phyloP scores from a whole-genome alignment of 2,113 vertebrate genomes.

The Haplochromis vanheusdeni region DNA sequence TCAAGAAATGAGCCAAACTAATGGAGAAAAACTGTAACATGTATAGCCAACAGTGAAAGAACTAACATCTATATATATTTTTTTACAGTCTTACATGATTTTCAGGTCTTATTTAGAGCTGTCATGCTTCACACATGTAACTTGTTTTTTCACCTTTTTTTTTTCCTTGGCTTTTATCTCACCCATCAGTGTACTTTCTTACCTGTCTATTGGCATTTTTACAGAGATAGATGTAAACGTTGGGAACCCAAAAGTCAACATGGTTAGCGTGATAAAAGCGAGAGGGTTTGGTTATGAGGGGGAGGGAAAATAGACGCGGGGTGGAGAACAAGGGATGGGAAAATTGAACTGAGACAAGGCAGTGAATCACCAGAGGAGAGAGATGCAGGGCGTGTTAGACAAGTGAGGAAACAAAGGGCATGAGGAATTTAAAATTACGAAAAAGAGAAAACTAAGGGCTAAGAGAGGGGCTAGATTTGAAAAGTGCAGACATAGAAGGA shows the following conservation, averaged over 20 bases:
- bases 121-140: neutral
- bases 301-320: neutral
- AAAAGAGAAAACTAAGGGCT: neutral
- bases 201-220: neutral
- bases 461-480: neutral
- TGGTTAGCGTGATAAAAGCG: neutral
- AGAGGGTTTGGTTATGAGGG: neutral
- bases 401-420: neutral
- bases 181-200: neutral
- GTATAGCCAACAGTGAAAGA: neutral
- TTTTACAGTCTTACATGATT: neutral
- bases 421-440: neutral
- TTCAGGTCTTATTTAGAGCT: neutral
- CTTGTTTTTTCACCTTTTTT: neutral
- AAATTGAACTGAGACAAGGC: neutral
- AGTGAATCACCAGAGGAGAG: neutral
- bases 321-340: neutral
- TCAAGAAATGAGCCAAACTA: too few relatives aligned
- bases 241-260: neutral
- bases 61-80: neutral
- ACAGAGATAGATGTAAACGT: neutral
- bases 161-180: neutral
- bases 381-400: neutral
- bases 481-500: neutral
- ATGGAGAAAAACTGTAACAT: neutral